phyloP scores from a whole-genome alignment of 2,888 invertebrate species.

The Heliconius erato region DNA sequence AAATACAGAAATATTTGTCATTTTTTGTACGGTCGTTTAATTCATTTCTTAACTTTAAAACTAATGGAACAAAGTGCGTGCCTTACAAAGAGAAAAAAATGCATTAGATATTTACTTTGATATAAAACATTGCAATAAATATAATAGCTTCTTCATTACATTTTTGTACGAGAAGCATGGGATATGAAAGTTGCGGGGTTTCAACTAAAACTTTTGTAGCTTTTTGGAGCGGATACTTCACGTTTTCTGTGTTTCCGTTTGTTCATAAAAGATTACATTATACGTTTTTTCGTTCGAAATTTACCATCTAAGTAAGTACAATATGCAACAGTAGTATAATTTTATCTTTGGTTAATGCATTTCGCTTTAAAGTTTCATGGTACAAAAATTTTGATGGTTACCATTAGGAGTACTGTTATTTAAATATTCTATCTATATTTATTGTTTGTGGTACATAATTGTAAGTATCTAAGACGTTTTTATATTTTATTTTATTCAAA shows the following conservation, averaged over 20 bases:
- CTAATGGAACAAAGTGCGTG: slow-evolving; percentile 1
- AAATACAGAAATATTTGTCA: background rate
- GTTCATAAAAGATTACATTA: slow-evolving; percentile 14
- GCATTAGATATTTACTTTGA: slow-evolving; percentile 14
- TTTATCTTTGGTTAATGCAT: slow-evolving; percentile 1
- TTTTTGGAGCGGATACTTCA: slow-evolving; percentile 20
- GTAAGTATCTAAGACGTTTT: too few species aligned
- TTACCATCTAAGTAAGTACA: slow-evolving; percentile 8
- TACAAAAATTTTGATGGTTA: background rate
- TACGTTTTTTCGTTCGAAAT: slow-evolving; percentile 19
- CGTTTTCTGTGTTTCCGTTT: slow-evolving; percentile 5
- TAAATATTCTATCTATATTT: background rate
- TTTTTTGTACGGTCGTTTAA: background rate
- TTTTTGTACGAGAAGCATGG: background rate
- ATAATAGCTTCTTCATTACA: slow-evolving; percentile 4
- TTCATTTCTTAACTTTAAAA: background rate
- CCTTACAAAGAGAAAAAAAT: slow-evolving; percentile 4
- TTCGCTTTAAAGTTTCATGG: background rate
- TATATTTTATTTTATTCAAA: too few species aligned
- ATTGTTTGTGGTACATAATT: too few species aligned
- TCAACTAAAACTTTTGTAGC: slow-evolving; percentile 14
- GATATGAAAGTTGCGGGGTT: slow-evolving; percentile 10
- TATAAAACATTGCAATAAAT: slow-evolving; percentile 20
- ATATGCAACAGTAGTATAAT: slow-evolving; percentile 5
- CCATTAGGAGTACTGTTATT: background rate